These are phyloP conservation scores for Meteorus colon DNA, from an alignment of 2,888 invertebrate genomes.

Conservation along the genomic window DNA sequence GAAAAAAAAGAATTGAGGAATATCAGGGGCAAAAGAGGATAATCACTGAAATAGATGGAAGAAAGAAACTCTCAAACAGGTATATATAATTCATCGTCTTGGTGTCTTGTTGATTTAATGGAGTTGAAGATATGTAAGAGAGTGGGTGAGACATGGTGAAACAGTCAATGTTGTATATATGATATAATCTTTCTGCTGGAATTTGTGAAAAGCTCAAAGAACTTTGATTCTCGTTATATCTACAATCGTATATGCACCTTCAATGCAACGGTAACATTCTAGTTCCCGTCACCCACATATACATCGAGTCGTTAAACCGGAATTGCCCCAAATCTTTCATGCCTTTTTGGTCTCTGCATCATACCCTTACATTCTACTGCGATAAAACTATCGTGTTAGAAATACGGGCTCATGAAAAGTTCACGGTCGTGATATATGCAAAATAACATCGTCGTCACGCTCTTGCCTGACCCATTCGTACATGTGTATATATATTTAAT, in stretches of 20 bases:
- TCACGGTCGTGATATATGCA: conserved; percentile 57
- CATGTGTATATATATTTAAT: background rate
- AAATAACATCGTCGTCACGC: conserved; percentile 52
- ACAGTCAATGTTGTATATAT: background rate
- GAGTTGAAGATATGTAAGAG: background rate
- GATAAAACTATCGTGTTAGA: background rate
- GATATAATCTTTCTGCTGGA: background rate
- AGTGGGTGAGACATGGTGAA: background rate
- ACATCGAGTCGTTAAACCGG: conserved; percentile 17
- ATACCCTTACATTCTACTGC: background rate
- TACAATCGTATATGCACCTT: background rate
- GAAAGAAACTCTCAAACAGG: background rate
- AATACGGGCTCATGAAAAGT: conserved; percentile 45
- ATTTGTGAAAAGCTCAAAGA: background rate
- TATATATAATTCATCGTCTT: background rate
- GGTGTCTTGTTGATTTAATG: background rate
- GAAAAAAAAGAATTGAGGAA: background rate
- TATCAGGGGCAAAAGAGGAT: background rate
- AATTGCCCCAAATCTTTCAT: conserved; percentile 24
- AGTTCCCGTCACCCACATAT: background rate
- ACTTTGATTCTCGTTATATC: background rate
- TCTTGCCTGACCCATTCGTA: conserved; percentile 41
- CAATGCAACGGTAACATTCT: conserved; percentile 9
- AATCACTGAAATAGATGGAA: background rate
- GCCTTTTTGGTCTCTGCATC: background rate